These are phyloP conservation scores for Cephonodes hylas DNA, from an alignment of 2,888 invertebrate species.

Conservation along the genomic window DNA sequence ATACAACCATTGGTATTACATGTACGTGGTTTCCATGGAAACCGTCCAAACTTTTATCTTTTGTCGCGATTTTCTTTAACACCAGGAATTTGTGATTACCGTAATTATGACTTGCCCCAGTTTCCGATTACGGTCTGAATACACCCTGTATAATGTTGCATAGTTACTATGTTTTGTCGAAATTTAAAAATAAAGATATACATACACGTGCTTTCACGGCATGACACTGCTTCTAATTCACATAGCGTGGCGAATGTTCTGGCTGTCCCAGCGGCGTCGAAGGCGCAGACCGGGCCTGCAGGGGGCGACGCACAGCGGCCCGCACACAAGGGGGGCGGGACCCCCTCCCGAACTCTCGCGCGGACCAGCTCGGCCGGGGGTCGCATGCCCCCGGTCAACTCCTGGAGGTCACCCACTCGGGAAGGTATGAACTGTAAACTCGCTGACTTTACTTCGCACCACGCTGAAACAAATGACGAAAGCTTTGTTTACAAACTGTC, in stretches of 20 bases:
- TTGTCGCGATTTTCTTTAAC: no score
- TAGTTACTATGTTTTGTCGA: background rate
- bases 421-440: slow-evolving; percentile 59
- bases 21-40: no score
- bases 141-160: no score
- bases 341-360: slow-evolving; percentile 62
- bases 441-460: slow-evolving; percentile 56
- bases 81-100: no score
- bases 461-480: slow-evolving; percentile 46
- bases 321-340: slow-evolving; percentile 69
- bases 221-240: slow-evolving; percentile 79
- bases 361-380: slow-evolving; percentile 45
- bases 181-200: slow-evolving; percentile 20
- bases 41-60: no score
- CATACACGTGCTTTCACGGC: slow-evolving; percentile 82
- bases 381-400: slow-evolving; percentile 41
- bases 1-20: no score
- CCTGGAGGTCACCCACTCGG: slow-evolving; percentile 49
- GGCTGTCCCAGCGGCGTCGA: slow-evolving; percentile 79
- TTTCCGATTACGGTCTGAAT: no score
- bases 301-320: slow-evolving; percentile 63
- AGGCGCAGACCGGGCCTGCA: slow-evolving; percentile 80
- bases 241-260: slow-evolving; percentile 81
- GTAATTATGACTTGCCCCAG: no score
- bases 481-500: background rate